Base-by-base conservation (phyloP, 2,113 vertebrate species). In the Tetraodon nigroviridis region DNA sequence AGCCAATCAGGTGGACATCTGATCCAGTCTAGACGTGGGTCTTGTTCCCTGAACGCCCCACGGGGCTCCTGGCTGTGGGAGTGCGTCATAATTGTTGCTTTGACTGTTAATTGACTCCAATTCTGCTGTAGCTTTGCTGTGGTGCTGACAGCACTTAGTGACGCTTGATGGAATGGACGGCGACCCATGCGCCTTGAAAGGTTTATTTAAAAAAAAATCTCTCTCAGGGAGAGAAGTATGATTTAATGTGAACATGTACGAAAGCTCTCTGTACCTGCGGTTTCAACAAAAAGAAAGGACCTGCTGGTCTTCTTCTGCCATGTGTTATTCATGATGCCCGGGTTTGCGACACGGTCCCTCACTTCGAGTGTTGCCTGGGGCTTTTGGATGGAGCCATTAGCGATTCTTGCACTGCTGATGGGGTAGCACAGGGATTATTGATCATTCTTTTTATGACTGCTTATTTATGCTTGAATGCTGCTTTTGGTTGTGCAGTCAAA, bases 281-380 rank as follows among this genome's bases (percentile, higher is more conserved):
- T 37, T 37, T 11, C 32, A 7, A 37, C 1, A 6, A 32, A 10
- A 32, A 32, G 6, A 32, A 32, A 32, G 29, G 10, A 66, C 49
- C 50, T 64, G 55, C 68, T 29, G 55, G 67, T 61, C 64, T 62
- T 80, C 51, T 24, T 49, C 21, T 51, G 12, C 8, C 0, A 67
- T 86, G 55, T 52, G 64, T 84, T 83, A 84, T 83, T 81, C 51
- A 83, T 65, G 55, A 60, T 52, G 55, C 24, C 45, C 24, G 46
- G 18, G 62, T 61, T 78, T 42, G 55, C 27, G 52, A 40, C 62
- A 13, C 51, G 60, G 17, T 52, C 55, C 46, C 48, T 58, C 16
- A 3, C 29, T 64, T 61, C 16, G 61, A 56, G 50, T 64, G 45
- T 53, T n/a, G 63, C 71, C 17, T 3, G 52, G 21, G 27, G 51